Evolutionary conservation across 2,113 vertebrate species (phyloP).

Genomic region (Silurus glanis): DNA sequence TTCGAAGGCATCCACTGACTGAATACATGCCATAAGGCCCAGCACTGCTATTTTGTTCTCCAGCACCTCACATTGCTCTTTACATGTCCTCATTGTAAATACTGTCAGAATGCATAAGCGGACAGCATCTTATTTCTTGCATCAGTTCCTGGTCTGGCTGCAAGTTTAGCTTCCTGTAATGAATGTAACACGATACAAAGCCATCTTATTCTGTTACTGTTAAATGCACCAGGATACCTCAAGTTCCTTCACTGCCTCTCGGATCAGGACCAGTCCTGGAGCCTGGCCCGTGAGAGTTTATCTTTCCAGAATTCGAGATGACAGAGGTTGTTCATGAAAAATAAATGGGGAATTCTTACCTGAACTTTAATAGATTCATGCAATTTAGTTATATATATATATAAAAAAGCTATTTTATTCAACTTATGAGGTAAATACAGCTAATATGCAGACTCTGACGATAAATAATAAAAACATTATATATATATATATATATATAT

Average conservation of each 20-base stretch:
- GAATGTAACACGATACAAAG: constrained; percentile 61
- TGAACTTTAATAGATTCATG: neutral
- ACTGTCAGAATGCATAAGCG: constrained; percentile 41
- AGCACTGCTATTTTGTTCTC: constrained; percentile 51
- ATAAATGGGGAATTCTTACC: constrained; percentile 35
- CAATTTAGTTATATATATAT: neutral
- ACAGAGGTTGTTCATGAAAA: constrained; percentile 48
- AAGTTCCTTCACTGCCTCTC: constrained; percentile 43
- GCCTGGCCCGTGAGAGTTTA: constrained; percentile 34
- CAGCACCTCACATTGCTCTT: constrained; percentile 19
- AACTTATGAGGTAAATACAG: neutral
- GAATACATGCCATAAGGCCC: constrained; percentile 17
- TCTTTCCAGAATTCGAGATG: constrained; percentile 52
- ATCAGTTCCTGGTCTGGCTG: constrained; percentile 37
- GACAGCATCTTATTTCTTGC: constrained; percentile 51
- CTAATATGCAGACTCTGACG: neutral
- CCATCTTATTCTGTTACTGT: constrained; percentile 60
- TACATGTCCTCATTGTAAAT: constrained; percentile 1
- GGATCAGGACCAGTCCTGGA: constrained; percentile 45
- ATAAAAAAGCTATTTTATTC: neutral
- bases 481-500: too few relatives aligned
- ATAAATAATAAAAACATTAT: neutral
- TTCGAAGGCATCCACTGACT: constrained; percentile 11
- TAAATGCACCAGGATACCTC: constrained; percentile 34
- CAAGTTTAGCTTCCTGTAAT: constrained; percentile 58